These are phyloP conservation scores for Apaloderma vittatum DNA, from an alignment of 2,113 vertebrate genomes.

Conservation along the genomic window DNA sequence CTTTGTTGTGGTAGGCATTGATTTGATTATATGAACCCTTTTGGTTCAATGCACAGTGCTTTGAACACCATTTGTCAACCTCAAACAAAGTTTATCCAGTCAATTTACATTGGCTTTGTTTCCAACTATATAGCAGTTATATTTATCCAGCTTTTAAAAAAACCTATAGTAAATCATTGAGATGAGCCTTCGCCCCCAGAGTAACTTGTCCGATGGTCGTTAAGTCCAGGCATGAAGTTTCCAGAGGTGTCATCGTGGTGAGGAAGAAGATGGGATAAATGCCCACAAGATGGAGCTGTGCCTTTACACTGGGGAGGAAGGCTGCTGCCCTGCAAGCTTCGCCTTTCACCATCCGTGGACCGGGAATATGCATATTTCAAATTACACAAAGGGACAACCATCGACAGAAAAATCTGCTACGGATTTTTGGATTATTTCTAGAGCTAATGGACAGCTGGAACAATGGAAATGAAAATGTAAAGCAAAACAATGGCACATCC, in stretches of 20 bases:
- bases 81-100: neutral
- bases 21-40: neutral
- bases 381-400: neutral
- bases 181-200: neutral
- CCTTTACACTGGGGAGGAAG: conserved; percentile 6
- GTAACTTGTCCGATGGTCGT: neutral
- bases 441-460: neutral
- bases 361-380: neutral
- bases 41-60: rapidly evolving
- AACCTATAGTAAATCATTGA: rapidly evolving
- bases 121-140: neutral
- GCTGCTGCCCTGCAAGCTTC: neutral
- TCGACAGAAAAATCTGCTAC: neutral
- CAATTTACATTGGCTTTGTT: neutral
- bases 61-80: neutral
- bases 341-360: rapidly evolving
- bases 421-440: neutral
- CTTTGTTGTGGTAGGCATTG: neutral
- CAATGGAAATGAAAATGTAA: neutral
- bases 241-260: neutral
- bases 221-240: rapidly evolving
- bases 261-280: neutral
- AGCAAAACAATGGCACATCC: neutral
- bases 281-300: conserved; percentile 73
- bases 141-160: neutral